Percentiles rank a stretch among this genome's conserved stretches.
Evolutionary conservation across 92 coral and sea anemone species (phyloP).

Genomic region (Chrysogorgia sp.): DNA sequence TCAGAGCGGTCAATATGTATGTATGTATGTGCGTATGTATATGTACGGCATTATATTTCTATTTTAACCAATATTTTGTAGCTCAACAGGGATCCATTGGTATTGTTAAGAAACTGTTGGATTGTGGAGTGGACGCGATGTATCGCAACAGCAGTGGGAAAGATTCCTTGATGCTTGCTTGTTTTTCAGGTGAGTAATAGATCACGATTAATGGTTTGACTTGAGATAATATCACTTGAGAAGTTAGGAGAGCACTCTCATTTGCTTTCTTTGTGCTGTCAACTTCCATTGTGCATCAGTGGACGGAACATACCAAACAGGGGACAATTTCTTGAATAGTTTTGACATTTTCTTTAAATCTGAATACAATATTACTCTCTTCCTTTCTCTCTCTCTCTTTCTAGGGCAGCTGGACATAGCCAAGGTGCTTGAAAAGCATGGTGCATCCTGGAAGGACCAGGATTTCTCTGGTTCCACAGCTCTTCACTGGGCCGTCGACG

Average conservation of each 20-base stretch:
- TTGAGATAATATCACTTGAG: too few species aligned
- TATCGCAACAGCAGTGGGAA: constrained; percentile 95
- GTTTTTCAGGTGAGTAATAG: constrained; percentile 73
- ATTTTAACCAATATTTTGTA: constrained; percentile 8
- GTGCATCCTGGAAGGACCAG: constrained; percentile 71
- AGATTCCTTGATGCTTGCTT: constrained; percentile 94
- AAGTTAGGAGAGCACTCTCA: too few species aligned
- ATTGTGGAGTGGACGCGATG: constrained; percentile 79
- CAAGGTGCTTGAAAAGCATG: constrained; percentile 66
- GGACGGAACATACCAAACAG: too few species aligned
- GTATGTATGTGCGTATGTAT: too few species aligned
- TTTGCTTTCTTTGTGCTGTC: too few species aligned
- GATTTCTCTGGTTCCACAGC: constrained; percentile 95
- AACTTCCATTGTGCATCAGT: too few species aligned
- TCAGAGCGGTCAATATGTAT: too few species aligned
- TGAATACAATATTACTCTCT: too few species aligned
- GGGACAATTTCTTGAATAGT: too few species aligned
- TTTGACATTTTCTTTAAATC: too few species aligned
- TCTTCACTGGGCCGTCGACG: constrained; percentile 98
- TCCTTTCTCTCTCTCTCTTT: background rate
- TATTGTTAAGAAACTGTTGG: constrained; percentile 68
- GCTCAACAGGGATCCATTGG: constrained; percentile 90
- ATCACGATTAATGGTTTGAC: background rate
- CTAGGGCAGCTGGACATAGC: constrained; percentile 84
- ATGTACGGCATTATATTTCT: background rate